Evolutionary conservation across 2,113 vertebrate species (phyloP), one percentile per base, ranked within the genome.

Genomic region (Halcyon malimbica): DNA sequence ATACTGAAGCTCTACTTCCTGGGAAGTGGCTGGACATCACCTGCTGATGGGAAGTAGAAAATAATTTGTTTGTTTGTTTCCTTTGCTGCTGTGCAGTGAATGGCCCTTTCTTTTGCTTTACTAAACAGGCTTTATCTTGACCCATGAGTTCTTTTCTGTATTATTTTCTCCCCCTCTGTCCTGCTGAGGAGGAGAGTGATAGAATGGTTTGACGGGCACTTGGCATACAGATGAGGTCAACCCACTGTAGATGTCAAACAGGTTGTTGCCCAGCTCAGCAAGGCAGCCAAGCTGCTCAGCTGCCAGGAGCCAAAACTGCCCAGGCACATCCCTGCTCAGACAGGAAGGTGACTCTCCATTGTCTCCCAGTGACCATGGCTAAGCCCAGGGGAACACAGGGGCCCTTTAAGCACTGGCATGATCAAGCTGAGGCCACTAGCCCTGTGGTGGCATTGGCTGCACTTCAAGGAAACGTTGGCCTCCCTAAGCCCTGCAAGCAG

Each of bases 401-500:
- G 9, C 16, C 54, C 33, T 44, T 41, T 3, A 3, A 57, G 35
- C 77, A 59, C 0, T 0, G 3, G n/a, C 51, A 87, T 0, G 0
- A 11, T 81, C 70, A 76, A 76, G 31, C n/a, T 67, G 33, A 17
- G 75, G 65, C 62, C 75, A 70, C n/a, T 16, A 41, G 11, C 19
- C 29, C 64, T 69, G 59, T n/a, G 50, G 51, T 3, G 5, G 63
- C n/a, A 42, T 42, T 80, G 60, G 54, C 50, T 9, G 12, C 56
- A 41, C 83, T 75, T 44, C 37, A 37, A 83, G 60, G 71, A 83
- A 3, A 0, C 42, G 41, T 57, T 85, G 74, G 35, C 13, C 16
- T 33, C 44, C 46, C 41, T 53, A 53, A 86, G 48, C 16, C 26
- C 51, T 82, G 41, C 39, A 70, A 63, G 41, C 29, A 79, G 75